These are phyloP conservation scores for mouse (Mus musculus) DNA, from an alignment of 2,113 vertebrate genomes.

Conservation along the genomic window DNA sequence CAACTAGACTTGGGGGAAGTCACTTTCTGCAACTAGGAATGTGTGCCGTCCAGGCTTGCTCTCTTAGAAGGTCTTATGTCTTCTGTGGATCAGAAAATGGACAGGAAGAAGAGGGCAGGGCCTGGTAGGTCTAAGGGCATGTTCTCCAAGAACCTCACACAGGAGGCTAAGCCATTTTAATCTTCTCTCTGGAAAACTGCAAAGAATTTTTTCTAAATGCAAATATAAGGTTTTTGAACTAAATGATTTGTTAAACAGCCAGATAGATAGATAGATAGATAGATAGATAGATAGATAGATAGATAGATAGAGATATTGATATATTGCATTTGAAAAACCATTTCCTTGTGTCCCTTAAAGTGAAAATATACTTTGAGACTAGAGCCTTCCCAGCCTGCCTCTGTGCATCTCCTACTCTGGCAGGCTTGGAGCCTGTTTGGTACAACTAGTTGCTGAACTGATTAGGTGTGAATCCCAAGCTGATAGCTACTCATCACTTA, in stretches of 20 bases:
- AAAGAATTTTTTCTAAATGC: background rate
- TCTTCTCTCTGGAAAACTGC: background rate
- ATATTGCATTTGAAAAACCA: background rate
- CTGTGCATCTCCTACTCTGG: background rate
- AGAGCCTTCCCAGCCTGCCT: background rate
- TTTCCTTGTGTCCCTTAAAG: background rate
- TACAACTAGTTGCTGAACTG: background rate
- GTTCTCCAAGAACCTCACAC: rapidly evolving
- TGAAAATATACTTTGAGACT: background rate
- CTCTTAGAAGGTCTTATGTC: rapidly evolving
- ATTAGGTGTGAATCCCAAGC: conserved; percentile 41
- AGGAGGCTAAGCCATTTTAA: too few relatives aligned
- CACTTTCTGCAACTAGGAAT: rapidly evolving
- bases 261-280: background rate
- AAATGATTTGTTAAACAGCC: background rate
- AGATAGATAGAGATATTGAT: background rate
- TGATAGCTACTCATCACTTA: background rate
- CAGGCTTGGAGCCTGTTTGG: rapidly evolving
- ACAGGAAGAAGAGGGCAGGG: rapidly evolving
- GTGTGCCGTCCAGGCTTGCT: rapidly evolving
- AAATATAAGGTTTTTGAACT: conserved; percentile 5
- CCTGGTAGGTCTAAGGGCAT: rapidly evolving
- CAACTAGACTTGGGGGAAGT: background rate
- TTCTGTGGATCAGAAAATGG: rapidly evolving
- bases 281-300: background rate